Evolutionary conservation across 2,113 vertebrate species (phyloP).

Genomic region (Peromyscus polionotus): DNA sequence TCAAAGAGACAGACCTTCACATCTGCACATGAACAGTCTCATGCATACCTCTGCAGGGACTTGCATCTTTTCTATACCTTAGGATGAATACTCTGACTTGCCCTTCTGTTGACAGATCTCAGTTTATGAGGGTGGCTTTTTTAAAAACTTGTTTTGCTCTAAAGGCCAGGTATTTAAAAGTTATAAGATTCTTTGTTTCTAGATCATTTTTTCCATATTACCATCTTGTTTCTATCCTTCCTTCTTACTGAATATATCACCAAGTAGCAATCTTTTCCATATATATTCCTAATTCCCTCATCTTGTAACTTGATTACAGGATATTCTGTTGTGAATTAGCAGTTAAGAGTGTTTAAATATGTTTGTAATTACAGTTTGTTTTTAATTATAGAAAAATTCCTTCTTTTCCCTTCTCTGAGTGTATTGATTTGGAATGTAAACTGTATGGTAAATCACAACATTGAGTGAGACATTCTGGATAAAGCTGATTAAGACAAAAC

Average conservation of each 20-base stretch:
- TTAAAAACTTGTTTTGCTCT: slow-evolving; percentile 60
- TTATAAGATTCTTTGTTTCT: slow-evolving; percentile 35
- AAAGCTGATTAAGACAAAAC: slow-evolving; percentile 70
- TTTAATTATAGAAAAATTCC: slow-evolving; percentile 55
- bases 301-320: slow-evolving; percentile 37
- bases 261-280: slow-evolving; percentile 26
- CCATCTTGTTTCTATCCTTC: slow-evolving; percentile 40
- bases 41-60: slow-evolving; percentile 64
- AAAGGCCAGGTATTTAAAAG: slow-evolving; percentile 57
- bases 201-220: slow-evolving; percentile 11
- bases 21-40: slow-evolving; percentile 60
- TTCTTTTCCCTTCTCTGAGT: slow-evolving; percentile 54
- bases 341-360: slow-evolving; percentile 47
- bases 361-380: slow-evolving; percentile 56
- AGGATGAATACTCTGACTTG: slow-evolving; percentile 50
- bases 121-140: slow-evolving; percentile 46
- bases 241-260: slow-evolving; percentile 33
- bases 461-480: slow-evolving; percentile 41
- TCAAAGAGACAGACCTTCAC: slow-evolving; percentile 59
- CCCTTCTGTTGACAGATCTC: slow-evolving; percentile 3
- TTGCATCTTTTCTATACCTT: slow-evolving; percentile 55
- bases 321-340: slow-evolving; percentile 33
- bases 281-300: slow-evolving; percentile 9
- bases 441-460: slow-evolving; percentile 55
- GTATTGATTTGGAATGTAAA: slow-evolving; percentile 53